Percentiles rank a stretch among this genome's conserved stretches.
These are phyloP conservation scores for Yponomeuta sedellus DNA, from an alignment of 2,888 invertebrate species.

Conservation along the genomic window DNA sequence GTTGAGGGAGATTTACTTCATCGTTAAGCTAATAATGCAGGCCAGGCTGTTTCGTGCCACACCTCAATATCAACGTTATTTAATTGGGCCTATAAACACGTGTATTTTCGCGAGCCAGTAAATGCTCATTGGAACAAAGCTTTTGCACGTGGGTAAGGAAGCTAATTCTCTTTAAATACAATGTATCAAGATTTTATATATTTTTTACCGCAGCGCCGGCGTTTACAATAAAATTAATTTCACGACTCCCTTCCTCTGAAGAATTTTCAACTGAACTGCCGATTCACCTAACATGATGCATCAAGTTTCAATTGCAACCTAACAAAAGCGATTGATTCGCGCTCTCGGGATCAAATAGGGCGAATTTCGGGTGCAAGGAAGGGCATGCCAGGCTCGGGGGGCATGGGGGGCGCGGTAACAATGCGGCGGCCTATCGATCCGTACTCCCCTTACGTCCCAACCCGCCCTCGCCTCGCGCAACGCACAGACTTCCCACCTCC, in stretches of 20 bases:
- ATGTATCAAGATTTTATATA: not conserved
- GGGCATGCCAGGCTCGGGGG: conserved; percentile 40
- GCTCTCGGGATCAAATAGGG: conserved; percentile 68
- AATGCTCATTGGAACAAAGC: too few relatives aligned
- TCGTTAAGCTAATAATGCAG: not conserved
- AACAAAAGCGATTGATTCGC: conserved; percentile 69
- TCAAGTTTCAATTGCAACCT: conserved; percentile 49
- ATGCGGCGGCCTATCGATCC: conserved; percentile 73
- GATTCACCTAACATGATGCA: conserved; percentile 33
- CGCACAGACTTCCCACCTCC: conserved; percentile 46
- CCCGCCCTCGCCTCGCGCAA: conserved; percentile 29
- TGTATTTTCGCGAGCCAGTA: too few relatives aligned
- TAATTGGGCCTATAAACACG: too few relatives aligned
- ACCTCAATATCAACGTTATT: not conserved
- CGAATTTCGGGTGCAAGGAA: conserved; percentile 61
- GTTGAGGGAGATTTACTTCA: not conserved
- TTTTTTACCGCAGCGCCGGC: not conserved
- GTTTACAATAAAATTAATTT: not conserved
- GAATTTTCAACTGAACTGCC: not conserved
- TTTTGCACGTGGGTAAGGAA: too few relatives aligned
- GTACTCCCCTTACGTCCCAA: conserved; percentile 50
- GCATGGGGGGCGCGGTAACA: conserved; percentile 54
- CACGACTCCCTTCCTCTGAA: not conserved
- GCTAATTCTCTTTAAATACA: not conserved
- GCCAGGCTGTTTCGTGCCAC: not conserved